Conservation (phyloP, 2,113 vertebrate genomes). For the Elachura formosa region DNA sequence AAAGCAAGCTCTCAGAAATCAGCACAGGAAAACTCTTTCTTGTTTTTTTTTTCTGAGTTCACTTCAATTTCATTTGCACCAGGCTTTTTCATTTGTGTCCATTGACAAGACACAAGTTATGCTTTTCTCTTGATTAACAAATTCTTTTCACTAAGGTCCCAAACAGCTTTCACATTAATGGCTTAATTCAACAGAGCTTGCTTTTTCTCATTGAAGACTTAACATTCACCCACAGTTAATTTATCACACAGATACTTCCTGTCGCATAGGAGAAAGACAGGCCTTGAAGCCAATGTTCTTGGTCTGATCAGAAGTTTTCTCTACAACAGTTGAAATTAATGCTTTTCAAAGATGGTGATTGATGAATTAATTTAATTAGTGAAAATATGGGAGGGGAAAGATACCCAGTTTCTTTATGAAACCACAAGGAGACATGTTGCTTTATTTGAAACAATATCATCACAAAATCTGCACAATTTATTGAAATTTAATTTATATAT, state of each 20-base stretch:
- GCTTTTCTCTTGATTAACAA: constrained; percentile 41
- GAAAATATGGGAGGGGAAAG: neutral
- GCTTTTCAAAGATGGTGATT: neutral
- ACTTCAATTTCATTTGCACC: constrained; percentile 16
- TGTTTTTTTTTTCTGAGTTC: neutral
- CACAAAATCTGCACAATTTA: neutral
- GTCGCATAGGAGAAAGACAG: neutral
- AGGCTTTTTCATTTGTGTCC: constrained; percentile 7
- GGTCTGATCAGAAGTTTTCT: neutral
- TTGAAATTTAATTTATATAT: neutral
- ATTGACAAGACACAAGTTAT: constrained; percentile 27
- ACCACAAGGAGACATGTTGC: neutral
- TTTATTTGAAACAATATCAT: neutral
- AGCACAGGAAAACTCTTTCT: neutral
- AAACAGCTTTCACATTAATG: constrained; percentile 29
- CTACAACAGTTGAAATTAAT: neutral
- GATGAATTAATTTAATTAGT: neutral
- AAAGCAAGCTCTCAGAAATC: neutral
- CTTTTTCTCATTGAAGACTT: constrained; percentile 34
- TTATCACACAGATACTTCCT: constrained; percentile 21
- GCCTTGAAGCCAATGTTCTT: neutral
- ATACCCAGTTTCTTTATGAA: neutral
- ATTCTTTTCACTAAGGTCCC: constrained; percentile 18
- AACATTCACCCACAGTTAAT: constrained; percentile 6
- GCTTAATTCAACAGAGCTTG: constrained; percentile 19